Conservation (phyloP, 2,888 invertebrate genomes). For the Chromoteleia sp. region DNA sequence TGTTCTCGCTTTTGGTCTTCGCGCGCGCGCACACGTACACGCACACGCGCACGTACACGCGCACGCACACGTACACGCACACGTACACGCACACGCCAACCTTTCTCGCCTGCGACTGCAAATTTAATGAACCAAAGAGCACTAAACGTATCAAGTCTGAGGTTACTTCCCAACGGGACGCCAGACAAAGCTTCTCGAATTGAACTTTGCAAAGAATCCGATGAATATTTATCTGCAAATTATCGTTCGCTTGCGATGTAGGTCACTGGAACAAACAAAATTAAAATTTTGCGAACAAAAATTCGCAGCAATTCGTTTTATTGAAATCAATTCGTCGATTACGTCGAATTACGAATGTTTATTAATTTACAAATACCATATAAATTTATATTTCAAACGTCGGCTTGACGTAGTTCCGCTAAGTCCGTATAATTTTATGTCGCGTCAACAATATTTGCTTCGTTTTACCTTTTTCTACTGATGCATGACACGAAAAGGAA, state of each 20-base stretch:
- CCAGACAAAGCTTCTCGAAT: constrained; percentile 21
- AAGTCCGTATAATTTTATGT: constrained; percentile 8
- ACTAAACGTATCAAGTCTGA: constrained; percentile 40
- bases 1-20: constrained; percentile 38
- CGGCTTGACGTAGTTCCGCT: constrained; percentile 11
- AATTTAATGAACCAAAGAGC: constrained; percentile 61
- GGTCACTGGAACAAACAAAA: constrained; percentile 41
- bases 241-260: constrained; percentile 32
- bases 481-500: too few relatives aligned
- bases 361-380: constrained; percentile 27
- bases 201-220: constrained; percentile 10
- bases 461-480: too few relatives aligned
- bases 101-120: constrained; percentile 22
- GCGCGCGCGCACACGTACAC: constrained; percentile 1
- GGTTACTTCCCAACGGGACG: constrained; percentile 13
- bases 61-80: background rate
- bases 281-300: constrained; percentile 18
- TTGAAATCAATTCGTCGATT: constrained; percentile 11
- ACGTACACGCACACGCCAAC: background rate
- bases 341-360: constrained; percentile 19
- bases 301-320: constrained; percentile 20
- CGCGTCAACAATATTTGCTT: background rate
- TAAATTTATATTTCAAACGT: constrained; percentile 36
- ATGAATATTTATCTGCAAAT: constrained; percentile 52
- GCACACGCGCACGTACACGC: background rate